Conservation (phyloP, 2,888 invertebrate species). For the Brenthis hecate region DNA sequence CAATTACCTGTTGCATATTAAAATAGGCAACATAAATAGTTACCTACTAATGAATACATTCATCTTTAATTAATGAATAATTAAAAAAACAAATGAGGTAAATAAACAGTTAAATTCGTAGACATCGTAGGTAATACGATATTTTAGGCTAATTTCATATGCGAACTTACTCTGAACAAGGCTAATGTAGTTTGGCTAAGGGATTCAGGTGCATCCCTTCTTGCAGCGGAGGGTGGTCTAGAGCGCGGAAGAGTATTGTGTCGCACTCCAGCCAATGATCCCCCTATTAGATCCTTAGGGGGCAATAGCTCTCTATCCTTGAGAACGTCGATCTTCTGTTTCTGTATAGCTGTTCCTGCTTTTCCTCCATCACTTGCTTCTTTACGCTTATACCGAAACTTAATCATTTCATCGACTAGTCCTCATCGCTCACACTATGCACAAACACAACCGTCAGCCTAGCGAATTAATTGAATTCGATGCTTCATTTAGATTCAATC, state of each 20-base stretch:
- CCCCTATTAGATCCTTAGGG: slow-evolving; percentile 70
- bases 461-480: slow-evolving; percentile 49
- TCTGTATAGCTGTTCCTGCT: slow-evolving; percentile 67
- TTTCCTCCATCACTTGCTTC: slow-evolving; percentile 67
- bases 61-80: slow-evolving; percentile 22
- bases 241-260: slow-evolving; percentile 75
- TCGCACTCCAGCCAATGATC: slow-evolving; percentile 68
- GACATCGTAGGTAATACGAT: background rate
- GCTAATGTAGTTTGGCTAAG: slow-evolving; percentile 66
- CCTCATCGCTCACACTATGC: slow-evolving; percentile 60
- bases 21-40: slow-evolving; percentile 23
- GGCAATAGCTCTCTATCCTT: slow-evolving; percentile 72
- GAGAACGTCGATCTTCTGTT: slow-evolving; percentile 75
- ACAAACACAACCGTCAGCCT: slow-evolving; percentile 43
- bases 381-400: slow-evolving; percentile 86
- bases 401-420: slow-evolving; percentile 80
- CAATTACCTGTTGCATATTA: slow-evolving; percentile 28
- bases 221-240: slow-evolving; percentile 59
- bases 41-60: slow-evolving; percentile 18
- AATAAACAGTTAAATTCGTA: background rate
- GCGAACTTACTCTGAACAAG: slow-evolving; percentile 73
- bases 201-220: slow-evolving; percentile 55
- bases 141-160: slow-evolving; percentile 14
- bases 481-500: slow-evolving; percentile 57
- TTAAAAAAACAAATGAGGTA: slow-evolving; percentile 15